Percentiles rank a stretch among this genome's conserved stretches.
Conservation (phyloP, 1,140 invertebrate species). For the Caenorhabditis briggsae region DNA sequence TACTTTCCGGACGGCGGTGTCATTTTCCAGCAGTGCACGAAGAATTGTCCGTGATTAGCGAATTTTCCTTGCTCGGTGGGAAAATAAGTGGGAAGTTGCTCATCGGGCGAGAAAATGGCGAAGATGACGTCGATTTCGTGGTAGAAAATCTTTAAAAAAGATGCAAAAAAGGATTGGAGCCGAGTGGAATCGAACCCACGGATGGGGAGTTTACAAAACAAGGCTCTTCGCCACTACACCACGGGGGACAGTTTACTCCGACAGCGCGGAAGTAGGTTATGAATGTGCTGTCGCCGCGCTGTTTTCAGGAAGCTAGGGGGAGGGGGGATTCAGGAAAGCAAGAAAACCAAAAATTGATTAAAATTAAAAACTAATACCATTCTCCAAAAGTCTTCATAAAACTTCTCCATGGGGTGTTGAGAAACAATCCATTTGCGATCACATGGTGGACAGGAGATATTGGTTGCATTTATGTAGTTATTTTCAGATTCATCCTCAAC, state of each 20-base stretch:
- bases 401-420: slow-evolving; percentile 22
- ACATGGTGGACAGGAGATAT: not conserved
- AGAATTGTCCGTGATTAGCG: slow-evolving; percentile 33
- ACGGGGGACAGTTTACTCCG: too few species aligned
- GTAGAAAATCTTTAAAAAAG: not conserved
- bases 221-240: too few species aligned
- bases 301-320: too few species aligned
- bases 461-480: slow-evolving; percentile 16
- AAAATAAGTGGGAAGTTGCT: slow-evolving; percentile 27
- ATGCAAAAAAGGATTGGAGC: too few species aligned
- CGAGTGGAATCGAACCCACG: too few species aligned
- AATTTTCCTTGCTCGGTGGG: slow-evolving; percentile 26
- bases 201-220: too few species aligned
- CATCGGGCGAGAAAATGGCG: slow-evolving; percentile 11
- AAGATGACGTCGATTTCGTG: slow-evolving; percentile 27
- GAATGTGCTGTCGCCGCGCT: too few species aligned
- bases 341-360: too few species aligned
- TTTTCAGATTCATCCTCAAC: not conserved
- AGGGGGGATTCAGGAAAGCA: too few species aligned
- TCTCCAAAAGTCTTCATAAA: slow-evolving; percentile 31
- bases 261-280: too few species aligned
- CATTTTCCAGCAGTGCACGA: slow-evolving; percentile 38
- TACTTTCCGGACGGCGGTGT: not conserved
- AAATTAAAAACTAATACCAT: slow-evolving; percentile 34
- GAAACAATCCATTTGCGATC: slow-evolving; percentile 24